Evolutionary conservation across 2,888 invertebrate species (phyloP), one percentile per base, ranked within the genome.

Genomic region (Linnaemya vulpina): DNA sequence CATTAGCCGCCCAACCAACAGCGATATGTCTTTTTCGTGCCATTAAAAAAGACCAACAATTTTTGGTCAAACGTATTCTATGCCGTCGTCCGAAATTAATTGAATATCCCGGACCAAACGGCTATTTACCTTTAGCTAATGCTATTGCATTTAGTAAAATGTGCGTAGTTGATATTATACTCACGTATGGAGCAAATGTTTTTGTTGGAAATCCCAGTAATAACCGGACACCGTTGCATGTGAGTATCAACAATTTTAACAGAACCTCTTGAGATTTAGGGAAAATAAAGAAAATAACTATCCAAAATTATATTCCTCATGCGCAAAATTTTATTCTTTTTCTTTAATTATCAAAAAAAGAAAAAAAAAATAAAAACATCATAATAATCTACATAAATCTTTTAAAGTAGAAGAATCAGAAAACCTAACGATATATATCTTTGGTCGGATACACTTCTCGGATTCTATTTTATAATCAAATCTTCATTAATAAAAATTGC

Each of bases 11-110:
- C 1, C 87, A 88, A 71, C 92, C 92, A 0, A 89, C 92, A 20
- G 89, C 91, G 1, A 88, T 89, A 51, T 89, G 89, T 73, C 86
- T 92, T 73, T 89, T 90, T 84, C 90, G 91, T 8, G 92, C 92
- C 83, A 92, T 92, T 58, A 90, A 88, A 74, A 92, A 92, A 80
- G 90, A 90, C 8, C 91, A 92, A 79, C 91, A 91, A 40, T 92
- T 91, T 87, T 86, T 92, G 84, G 90, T 92, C 15, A 92, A 92
- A 68, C 89, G 91, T 49, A 90, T 92, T 85, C 77, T 92, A 40
- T 90, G 89, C 17, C 89, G 89, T 10, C 90, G 91, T 1, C 90
- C 91, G 15, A 90, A 88, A 73, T 87, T 92, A 55, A 88, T 92
- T 65, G 90, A 91, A 80, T 89, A 90, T 81, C 91, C 92, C 1